Conservation (phyloP, 2,888 invertebrate species). For the Drosophila ustulata region DNA sequence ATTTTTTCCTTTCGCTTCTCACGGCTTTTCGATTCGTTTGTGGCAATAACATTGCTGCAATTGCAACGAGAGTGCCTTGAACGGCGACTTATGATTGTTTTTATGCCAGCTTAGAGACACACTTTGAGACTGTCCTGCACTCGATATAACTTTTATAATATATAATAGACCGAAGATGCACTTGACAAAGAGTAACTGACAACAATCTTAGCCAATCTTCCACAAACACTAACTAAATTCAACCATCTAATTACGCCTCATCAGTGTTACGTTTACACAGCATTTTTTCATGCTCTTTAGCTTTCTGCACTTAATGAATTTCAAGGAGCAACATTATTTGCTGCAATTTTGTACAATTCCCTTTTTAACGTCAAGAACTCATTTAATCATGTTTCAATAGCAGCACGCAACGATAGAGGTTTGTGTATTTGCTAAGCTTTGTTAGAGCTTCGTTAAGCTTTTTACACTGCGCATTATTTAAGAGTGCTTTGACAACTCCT, state of each 20-base stretch:
- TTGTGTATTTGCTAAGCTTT: conserved; percentile 17
- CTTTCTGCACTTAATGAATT: neutral
- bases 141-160: neutral
- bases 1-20: neutral
- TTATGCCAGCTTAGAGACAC: conserved; percentile 17
- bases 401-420: neutral
- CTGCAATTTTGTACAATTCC: neutral
- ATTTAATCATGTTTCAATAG: neutral
- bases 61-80: neutral
- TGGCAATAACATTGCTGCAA: conserved; percentile 19
- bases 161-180: neutral
- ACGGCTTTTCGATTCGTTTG: conserved; percentile 17
- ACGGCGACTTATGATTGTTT: neutral
- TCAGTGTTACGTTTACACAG: too few species aligned
- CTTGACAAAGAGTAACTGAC: neutral
- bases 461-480: conserved; percentile 19
- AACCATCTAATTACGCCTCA: too few species aligned
- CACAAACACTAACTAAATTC: too few species aligned
- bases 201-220: neutral
- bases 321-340: too few species aligned
- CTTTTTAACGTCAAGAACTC: neutral
- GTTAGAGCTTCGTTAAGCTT: conserved; percentile 5
- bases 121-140: neutral
- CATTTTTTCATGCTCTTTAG: neutral
- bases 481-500: too few species aligned